phyloP scores from a whole-genome alignment of 2,113 vertebrate species.

The Empidonax traillii region DNA sequence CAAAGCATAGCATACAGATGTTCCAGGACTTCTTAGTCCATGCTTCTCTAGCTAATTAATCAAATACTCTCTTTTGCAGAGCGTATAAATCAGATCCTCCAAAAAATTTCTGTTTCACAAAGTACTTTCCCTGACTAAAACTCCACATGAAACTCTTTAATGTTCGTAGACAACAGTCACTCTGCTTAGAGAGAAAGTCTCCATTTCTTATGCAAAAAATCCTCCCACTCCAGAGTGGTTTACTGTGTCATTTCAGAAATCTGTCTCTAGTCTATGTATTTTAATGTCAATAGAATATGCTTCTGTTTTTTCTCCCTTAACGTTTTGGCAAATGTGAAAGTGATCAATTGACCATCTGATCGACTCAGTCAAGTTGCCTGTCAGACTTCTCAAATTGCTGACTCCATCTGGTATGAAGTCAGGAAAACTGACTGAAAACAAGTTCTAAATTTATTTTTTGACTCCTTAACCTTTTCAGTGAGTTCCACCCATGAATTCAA shows the following conservation, averaged over 20 bases:
- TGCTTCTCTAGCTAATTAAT: not conserved
- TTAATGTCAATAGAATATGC: constrained; percentile 11
- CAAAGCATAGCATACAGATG: not conserved
- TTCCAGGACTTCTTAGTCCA: not conserved
- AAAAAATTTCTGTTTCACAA: not conserved
- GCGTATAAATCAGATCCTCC: not conserved
- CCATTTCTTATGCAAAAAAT: not conserved
- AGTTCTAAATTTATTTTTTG: constrained; percentile 22
- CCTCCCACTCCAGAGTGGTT: not conserved
- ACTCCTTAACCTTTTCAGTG: constrained; percentile 32
- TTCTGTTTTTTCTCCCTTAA: not conserved
- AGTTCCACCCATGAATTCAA: constrained; percentile 17
- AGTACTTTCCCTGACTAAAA: not conserved
- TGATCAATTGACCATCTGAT: constrained; percentile 18
- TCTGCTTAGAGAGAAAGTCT: not conserved
- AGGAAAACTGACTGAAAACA: constrained; percentile 1
- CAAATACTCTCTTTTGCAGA: not conserved
- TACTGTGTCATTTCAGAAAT: not conserved
- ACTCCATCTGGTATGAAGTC: not conserved
- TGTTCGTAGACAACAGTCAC: not conserved
- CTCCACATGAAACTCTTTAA: not conserved
- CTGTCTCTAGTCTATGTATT: not conserved
- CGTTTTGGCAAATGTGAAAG: not conserved
- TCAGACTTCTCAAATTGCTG: not conserved
- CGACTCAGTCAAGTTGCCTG: not conserved